Percentiles rank a stretch among this genome's conserved stretches.
Evolutionary conservation across 2,888 invertebrate genomes (phyloP).

Genomic region (Dryobota labecula): DNA sequence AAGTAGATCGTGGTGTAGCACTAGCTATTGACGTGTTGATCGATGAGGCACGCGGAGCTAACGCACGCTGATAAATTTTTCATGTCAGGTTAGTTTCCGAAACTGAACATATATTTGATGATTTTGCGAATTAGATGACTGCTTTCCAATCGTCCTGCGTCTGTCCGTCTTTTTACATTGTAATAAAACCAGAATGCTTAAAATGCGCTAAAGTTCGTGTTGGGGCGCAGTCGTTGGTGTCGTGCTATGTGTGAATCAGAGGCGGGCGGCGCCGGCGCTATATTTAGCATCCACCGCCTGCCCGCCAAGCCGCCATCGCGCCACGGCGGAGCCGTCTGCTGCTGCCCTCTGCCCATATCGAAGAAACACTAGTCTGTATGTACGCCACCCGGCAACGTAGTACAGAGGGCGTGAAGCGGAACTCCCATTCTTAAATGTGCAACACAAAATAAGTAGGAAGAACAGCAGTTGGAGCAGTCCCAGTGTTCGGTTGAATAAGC

Average conservation of each 20-base stretch:
- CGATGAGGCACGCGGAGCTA: constrained; percentile 1
- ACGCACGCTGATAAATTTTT: not conserved
- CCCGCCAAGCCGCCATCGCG: constrained; percentile 26
- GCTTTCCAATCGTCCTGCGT: not conserved
- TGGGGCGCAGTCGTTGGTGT: constrained; percentile 32
- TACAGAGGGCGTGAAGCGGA: constrained; percentile 39
- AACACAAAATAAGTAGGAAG: not conserved
- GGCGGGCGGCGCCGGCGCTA: constrained; percentile 67
- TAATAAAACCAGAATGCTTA: constrained; percentile 26
- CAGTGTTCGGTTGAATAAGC: not conserved
- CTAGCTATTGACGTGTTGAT: not conserved
- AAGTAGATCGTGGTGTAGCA: constrained; percentile 11
- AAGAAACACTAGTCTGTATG: constrained; percentile 1
- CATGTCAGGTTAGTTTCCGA: not conserved
- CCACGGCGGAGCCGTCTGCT: constrained; percentile 52
- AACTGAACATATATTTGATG: not conserved
- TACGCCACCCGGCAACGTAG: not conserved
- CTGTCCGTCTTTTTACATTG: not conserved
- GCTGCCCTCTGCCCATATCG: constrained; percentile 52
- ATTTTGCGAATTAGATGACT: not conserved
- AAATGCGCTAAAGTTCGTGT: constrained; percentile 26
- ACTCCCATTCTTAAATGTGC: not conserved
- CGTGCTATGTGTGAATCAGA: constrained; percentile 66
- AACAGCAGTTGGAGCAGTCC: not conserved
- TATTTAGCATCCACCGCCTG: constrained; percentile 66